Evolutionary conservation across 2,113 vertebrate species (phyloP), one percentile per base, ranked within the genome.

Genomic region (Megaleporinus macrocephalus): DNA sequence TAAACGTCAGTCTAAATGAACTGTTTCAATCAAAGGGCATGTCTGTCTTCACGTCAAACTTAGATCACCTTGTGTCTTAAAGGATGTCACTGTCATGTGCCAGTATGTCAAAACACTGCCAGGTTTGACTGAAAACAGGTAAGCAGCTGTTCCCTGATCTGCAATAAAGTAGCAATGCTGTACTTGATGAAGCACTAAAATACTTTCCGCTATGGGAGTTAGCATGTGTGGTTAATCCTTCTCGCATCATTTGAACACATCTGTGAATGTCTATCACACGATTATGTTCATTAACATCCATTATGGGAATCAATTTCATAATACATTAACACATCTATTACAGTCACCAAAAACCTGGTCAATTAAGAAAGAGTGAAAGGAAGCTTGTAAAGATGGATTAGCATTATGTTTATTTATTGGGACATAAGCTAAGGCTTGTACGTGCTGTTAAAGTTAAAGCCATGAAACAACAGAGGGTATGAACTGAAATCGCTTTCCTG

Each of bases 11-110:
- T 18, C 71, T 55, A 73, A 73, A 53, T 15, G 49, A 30, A 51
- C 22, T 51, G n/a, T 51, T 49, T 72, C 49, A 9, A 49, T 73
- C 26, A 51, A 53, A 16, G 27, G 27, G 15, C n/a, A 53, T 29
- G 44, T 73, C 27, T 73, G 49, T 72, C 70, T 26, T 72, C 16
- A 73, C 30, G 5, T 53, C 26, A 73, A 55, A 53, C 29, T 53
- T 15, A 53, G 30, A 53, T 51, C 26, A 65, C 5, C 15, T 29
- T 15, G 41, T 9, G 16, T 10, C 15, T 20, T 73, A 73, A 27
- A 30, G 27, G 26, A 27, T 30, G 62, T 9, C 29, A 30, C 62
- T 30, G 14, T 65, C 62, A 65, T 65, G 27, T 65, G 62, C 27
- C 27, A 65, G 26, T 30, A 16, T 18, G 26, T 53, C 47, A 20